Evolutionary conservation across 2,888 invertebrate genomes (phyloP).

Genomic region (Calameuta idolon): DNA sequence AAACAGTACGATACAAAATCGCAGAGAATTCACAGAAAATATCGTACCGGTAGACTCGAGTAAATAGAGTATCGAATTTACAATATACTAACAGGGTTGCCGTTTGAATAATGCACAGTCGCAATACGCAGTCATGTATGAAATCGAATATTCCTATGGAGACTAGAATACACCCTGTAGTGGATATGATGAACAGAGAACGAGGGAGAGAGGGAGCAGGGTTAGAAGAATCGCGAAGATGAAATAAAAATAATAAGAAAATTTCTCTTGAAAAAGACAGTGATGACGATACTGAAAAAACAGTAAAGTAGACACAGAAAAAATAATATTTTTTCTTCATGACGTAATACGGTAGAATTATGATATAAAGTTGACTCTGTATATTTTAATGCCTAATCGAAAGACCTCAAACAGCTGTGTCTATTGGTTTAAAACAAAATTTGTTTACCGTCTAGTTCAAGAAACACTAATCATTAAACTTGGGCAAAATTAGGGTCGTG

Average conservation of each 20-base stretch:
- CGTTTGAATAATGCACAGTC: background rate
- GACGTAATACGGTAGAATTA: too few relatives aligned
- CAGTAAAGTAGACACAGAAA: background rate
- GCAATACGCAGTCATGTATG: background rate
- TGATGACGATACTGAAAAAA: background rate
- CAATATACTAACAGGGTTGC: background rate
- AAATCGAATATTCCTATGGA: background rate
- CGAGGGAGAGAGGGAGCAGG: background rate
- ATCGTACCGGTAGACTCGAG: background rate
- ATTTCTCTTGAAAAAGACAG: background rate
- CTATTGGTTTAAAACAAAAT: too few relatives aligned
- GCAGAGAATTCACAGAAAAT: background rate
- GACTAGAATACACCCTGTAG: background rate
- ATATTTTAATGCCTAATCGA: too few relatives aligned
- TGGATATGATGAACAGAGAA: background rate
- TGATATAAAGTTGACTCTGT: too few relatives aligned
- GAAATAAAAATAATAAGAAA: background rate
- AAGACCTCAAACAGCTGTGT: too few relatives aligned
- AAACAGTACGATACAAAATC: background rate
- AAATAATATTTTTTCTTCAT: background rate
- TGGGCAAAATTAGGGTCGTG: too few relatives aligned
- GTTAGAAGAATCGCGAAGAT: background rate
- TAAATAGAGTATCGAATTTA: background rate
- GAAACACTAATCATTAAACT: too few relatives aligned
- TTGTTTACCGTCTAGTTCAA: too few relatives aligned